phyloP scores from a whole-genome alignment of 1,140 invertebrate genomes.

The Nasonia giraulti region DNA sequence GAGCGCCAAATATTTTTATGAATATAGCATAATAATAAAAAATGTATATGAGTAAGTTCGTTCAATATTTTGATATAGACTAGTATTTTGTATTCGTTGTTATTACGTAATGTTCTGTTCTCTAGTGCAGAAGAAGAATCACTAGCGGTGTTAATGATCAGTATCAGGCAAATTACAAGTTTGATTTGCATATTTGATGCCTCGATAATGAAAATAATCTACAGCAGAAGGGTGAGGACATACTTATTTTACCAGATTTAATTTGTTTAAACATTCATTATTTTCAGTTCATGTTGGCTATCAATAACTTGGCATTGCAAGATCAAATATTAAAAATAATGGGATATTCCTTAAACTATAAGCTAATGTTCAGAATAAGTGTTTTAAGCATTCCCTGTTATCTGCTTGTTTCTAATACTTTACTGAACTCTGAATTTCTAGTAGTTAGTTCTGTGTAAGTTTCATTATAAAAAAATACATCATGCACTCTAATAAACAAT shows the following conservation, averaged over 20 bases:
- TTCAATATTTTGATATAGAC: neutral
- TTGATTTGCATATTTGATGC: constrained; percentile 9
- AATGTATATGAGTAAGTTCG: constrained; percentile 11
- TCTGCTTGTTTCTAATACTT: neutral
- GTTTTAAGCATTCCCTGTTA: neutral
- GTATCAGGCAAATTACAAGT: neutral
- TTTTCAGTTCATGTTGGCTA: constrained; percentile 17
- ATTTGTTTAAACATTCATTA: neutral
- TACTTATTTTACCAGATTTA: neutral
- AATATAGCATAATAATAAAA: neutral
- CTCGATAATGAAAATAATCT: constrained; percentile 19
- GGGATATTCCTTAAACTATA: constrained; percentile 24
- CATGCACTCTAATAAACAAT: too few relatives aligned
- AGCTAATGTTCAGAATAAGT: neutral
- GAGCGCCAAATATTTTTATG: neutral
- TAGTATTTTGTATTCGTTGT: neutral
- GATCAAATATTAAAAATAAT: constrained; percentile 9
- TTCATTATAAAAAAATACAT: too few relatives aligned
- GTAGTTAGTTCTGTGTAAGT: neutral
- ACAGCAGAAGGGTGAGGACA: constrained; percentile 20
- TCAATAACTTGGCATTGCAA: neutral
- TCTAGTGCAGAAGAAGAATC: neutral
- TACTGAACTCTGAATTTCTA: constrained; percentile 20
- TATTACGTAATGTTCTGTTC: neutral
- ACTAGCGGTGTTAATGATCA: neutral